These are phyloP conservation scores for Oceanodroma tethys DNA, from an alignment of 2,113 vertebrate genomes.

Conservation along the genomic window DNA sequence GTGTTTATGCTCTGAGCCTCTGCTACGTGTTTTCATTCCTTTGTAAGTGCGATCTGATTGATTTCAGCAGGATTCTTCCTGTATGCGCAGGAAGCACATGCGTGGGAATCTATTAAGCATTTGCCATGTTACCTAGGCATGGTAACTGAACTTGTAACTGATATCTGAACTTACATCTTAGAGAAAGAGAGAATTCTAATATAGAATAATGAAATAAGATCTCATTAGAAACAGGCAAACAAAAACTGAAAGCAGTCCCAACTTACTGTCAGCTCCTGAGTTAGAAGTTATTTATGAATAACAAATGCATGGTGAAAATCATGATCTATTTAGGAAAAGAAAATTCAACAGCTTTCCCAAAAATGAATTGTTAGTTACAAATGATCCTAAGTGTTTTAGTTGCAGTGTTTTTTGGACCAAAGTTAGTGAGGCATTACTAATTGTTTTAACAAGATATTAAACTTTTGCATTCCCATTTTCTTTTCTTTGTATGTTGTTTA, in stretches of 20 bases:
- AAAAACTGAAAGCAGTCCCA: neutral
- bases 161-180: neutral
- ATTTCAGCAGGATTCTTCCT: neutral
- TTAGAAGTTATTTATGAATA: neutral
- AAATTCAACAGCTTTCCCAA: neutral
- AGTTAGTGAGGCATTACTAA: neutral
- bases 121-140: neutral
- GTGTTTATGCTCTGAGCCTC: neutral
- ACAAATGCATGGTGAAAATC: neutral
- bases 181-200: neutral
- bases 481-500: conserved; percentile 30
- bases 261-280: neutral
- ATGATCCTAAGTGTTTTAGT: neutral
- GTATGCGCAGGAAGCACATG: neutral
- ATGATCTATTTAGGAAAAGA: neutral
- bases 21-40: neutral
- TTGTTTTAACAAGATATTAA: neutral
- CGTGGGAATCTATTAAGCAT: neutral
- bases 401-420: neutral
- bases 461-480: conserved; percentile 12
- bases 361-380: neutral
- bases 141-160: no score
- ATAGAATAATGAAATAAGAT: neutral
- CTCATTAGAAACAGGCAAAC: neutral
- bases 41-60: neutral